Conservation (phyloP, 2,797 vertebrate species). For the Gymnocypris eckloni region DNA sequence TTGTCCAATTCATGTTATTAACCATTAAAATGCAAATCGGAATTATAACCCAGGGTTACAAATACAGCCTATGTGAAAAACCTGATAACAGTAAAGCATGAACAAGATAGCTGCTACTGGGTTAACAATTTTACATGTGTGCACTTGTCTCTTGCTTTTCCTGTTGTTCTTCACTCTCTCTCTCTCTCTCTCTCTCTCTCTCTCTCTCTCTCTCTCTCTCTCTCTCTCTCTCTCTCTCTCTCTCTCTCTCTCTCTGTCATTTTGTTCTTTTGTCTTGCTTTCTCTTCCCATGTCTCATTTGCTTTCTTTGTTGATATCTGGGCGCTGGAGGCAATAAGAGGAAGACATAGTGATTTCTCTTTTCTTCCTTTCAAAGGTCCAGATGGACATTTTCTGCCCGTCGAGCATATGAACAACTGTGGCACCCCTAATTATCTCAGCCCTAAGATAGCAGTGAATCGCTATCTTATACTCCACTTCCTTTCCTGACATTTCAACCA, state of each 20-base stretch:
- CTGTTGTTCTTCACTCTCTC: not conserved
- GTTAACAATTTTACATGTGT: not conserved
- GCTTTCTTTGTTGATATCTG: conserved; percentile 29
- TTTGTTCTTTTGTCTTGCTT: conserved; percentile 13
- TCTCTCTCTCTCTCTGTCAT: not conserved
- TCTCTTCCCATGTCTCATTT: conserved; percentile 1
- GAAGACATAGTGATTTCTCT: conserved; percentile 25
- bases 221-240: not conserved
- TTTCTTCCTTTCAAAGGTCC: conserved; percentile 7
- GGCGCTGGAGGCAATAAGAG: conserved; percentile 2
- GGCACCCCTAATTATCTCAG: conserved; percentile 33
- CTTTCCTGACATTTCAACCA: conserved; percentile 27
- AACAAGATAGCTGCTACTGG: not conserved
- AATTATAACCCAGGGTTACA: not conserved
- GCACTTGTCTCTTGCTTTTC: not conserved
- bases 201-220: not conserved
- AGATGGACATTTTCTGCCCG: conserved; percentile 30
- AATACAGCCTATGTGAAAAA: not conserved
- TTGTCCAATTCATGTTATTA: not conserved
- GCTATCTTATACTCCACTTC: not conserved
- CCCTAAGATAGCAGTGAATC: conserved; percentile 16
- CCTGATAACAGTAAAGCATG: too few relatives aligned
- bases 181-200: not conserved
- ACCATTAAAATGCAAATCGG: not conserved
- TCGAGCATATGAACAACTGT: conserved; percentile 31